Percentiles rank a stretch among this genome's conserved stretches.
Evolutionary conservation across 2,888 invertebrate genomes (phyloP).

Genomic region (Thera britannica): DNA sequence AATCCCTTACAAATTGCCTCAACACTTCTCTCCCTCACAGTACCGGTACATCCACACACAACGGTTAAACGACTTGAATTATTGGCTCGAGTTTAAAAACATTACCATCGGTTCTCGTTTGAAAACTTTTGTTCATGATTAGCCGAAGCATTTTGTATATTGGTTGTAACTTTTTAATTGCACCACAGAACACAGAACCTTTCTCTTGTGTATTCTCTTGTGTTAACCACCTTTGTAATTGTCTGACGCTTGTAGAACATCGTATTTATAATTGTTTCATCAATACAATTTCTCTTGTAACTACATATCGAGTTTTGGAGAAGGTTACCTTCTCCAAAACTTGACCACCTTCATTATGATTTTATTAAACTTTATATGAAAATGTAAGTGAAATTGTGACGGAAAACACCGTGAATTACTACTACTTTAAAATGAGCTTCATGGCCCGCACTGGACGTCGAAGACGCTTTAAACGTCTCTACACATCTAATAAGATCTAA

Average conservation of each 20-base stretch:
- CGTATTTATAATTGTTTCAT: conserved; percentile 6
- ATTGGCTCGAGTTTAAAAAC: conserved; percentile 33
- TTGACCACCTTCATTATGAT: too few species aligned
- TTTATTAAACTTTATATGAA: too few species aligned
- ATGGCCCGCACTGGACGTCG: too few species aligned
- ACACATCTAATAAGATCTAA: too few species aligned
- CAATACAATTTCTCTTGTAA: conserved; percentile 1
- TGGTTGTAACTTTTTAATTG: conserved; percentile 6
- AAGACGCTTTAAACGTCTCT: too few species aligned
- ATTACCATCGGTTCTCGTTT: conserved; percentile 29
- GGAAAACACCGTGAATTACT: too few species aligned
- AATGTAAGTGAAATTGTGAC: too few species aligned
- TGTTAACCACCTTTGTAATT: conserved; percentile 19
- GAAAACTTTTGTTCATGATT: conserved; percentile 23
- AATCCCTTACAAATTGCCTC: conserved; percentile 31
- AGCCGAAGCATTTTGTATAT: conserved; percentile 22
- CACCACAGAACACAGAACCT: too few species aligned
- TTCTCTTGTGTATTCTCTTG: too few species aligned
- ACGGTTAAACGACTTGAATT: conserved; percentile 39
- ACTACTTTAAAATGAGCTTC: too few species aligned
- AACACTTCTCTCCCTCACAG: conserved; percentile 31
- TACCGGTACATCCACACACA: conserved; percentile 31
- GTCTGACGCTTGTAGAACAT: conserved; percentile 18
- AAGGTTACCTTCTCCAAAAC: too few species aligned
- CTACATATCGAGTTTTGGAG: not conserved